Evolutionary conservation across 2,797 vertebrate genomes (phyloP).

Genomic region (Mormyrus proboscirostris): DNA sequence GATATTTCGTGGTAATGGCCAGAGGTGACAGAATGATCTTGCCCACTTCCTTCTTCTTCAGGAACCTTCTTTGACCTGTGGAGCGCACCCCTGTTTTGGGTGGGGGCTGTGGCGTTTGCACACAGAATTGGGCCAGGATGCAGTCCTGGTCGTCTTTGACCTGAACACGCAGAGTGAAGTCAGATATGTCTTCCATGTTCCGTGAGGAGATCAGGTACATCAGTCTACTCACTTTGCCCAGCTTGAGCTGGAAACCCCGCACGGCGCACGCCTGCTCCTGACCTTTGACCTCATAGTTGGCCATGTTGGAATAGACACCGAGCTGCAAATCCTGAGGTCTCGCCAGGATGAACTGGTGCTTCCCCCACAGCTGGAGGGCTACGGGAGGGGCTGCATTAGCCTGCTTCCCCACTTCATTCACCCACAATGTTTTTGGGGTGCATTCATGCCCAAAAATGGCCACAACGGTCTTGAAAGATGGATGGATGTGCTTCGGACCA

Average conservation of each 20-base stretch:
- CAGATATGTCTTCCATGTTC: conserved; percentile 69
- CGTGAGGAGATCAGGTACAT: conserved; percentile 79
- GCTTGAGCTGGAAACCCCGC: conserved; percentile 82
- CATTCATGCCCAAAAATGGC: conserved; percentile 91
- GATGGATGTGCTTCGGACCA: conserved; percentile 93
- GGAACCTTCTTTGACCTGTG: conserved; percentile 73
- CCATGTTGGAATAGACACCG: conserved; percentile 91
- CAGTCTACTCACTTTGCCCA: conserved; percentile 85
- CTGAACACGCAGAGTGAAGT: conserved; percentile 88
- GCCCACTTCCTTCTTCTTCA: conserved; percentile 91
- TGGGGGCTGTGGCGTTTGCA: conserved; percentile 84
- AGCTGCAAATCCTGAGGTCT: conserved; percentile 83
- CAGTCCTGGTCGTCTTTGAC: conserved; percentile 79
- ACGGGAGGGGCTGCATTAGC: conserved; percentile 67
- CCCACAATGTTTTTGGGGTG: conserved; percentile 81
- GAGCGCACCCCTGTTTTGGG: conserved; percentile 69
- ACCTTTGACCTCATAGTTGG: conserved; percentile 77
- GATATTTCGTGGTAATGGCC: conserved; percentile 77
- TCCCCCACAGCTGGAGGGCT: conserved; percentile 91
- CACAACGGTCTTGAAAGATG: conserved; percentile 88
- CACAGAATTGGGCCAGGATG: conserved; percentile 89
- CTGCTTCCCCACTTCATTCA: conserved; percentile 74
- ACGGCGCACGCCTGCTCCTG: conserved; percentile 71
- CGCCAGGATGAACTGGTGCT: conserved; percentile 79
- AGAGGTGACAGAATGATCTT: conserved; percentile 89